A percentile compares a stretch with the other conserved stretches of the same genome.
phyloP scores from a whole-genome alignment of 2,888 invertebrate species.

The Lycophotia porphyrea region DNA sequence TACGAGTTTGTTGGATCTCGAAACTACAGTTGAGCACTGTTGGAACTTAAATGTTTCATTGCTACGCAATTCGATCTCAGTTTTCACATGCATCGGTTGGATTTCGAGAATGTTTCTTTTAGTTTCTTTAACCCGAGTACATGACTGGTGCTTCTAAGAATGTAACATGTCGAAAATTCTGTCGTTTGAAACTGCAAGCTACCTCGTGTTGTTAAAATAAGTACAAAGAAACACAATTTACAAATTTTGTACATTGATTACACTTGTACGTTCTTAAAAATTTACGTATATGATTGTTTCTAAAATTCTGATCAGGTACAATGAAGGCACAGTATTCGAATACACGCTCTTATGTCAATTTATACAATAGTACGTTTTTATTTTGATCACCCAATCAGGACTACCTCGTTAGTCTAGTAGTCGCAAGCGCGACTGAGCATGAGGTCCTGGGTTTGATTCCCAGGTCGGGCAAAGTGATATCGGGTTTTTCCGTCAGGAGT shows the following conservation, averaged over 20 bases:
- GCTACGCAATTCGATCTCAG: neutral
- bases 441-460: too few species aligned
- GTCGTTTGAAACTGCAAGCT: neutral
- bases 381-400: neutral
- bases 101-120: neutral
- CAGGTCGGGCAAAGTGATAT: too few species aligned
- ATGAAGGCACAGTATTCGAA: neutral
- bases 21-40: slow-evolving; percentile 4
- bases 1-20: neutral
- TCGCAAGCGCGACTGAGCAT: too few species aligned
- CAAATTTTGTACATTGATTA: neutral
- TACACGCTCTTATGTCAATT: neutral
- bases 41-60: slow-evolving; percentile 2
- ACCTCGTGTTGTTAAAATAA: neutral
- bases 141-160: neutral
- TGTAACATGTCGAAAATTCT: neutral
- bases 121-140: neutral
- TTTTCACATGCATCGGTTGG: slow-evolving; percentile 1
- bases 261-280: neutral
- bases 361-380: neutral
- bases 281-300: neutral
- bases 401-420: too few species aligned
- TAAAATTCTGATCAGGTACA: neutral
- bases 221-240: neutral
- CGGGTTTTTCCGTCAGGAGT: too few species aligned